Conservation (phyloP, 2,113 vertebrate genomes). For the Brachyhypopomus gauderio region DNA sequence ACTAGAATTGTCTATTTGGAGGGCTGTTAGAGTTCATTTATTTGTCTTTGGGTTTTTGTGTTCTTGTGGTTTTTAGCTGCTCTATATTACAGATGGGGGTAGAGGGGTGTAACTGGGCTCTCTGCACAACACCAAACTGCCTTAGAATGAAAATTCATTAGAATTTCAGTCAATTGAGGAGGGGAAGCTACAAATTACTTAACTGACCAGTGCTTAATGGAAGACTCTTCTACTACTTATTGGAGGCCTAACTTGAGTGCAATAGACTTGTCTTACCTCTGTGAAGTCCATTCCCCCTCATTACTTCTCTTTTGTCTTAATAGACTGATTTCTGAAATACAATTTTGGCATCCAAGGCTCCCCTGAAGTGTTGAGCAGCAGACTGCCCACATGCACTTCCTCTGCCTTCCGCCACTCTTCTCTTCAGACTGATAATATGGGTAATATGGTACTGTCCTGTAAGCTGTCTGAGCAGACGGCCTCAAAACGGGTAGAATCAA, state of each 20-base stretch:
- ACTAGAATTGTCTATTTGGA: slow-evolving; percentile 81
- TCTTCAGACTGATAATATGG: slow-evolving; percentile 74
- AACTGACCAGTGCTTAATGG: slow-evolving; percentile 43
- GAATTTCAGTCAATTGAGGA: slow-evolving; percentile 71
- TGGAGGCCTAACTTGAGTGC: slow-evolving; percentile 74
- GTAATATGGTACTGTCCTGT: slow-evolving; percentile 80
- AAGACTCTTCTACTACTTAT: slow-evolving; percentile 60
- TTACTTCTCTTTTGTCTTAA: slow-evolving; percentile 58
- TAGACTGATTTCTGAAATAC: slow-evolving; percentile 61
- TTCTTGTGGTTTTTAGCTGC: slow-evolving; percentile 75
- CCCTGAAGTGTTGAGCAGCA: slow-evolving; percentile 70
- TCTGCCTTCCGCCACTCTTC: slow-evolving; percentile 75
- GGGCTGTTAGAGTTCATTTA: slow-evolving; percentile 75
- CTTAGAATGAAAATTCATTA: slow-evolving; percentile 78
- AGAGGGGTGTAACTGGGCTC: slow-evolving; percentile 82
- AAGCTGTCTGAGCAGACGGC: slow-evolving; percentile 66
- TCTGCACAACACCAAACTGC: slow-evolving; percentile 84
- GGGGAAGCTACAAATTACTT: slow-evolving; percentile 63
- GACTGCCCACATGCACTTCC: slow-evolving; percentile 77
- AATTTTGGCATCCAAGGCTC: slow-evolving; percentile 66
- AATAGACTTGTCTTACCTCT: slow-evolving; percentile 66
- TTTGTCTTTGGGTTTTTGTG: slow-evolving; percentile 51
- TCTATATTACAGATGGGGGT: slow-evolving; percentile 76
- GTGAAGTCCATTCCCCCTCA: slow-evolving; percentile 53
- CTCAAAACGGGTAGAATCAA: slow-evolving; percentile 80